A percentile compares a stretch with the other conserved stretches of the same genome.
phyloP scores from a whole-genome alignment of 2,113 vertebrate species.

The Pyrgilauda ruficollis region DNA sequence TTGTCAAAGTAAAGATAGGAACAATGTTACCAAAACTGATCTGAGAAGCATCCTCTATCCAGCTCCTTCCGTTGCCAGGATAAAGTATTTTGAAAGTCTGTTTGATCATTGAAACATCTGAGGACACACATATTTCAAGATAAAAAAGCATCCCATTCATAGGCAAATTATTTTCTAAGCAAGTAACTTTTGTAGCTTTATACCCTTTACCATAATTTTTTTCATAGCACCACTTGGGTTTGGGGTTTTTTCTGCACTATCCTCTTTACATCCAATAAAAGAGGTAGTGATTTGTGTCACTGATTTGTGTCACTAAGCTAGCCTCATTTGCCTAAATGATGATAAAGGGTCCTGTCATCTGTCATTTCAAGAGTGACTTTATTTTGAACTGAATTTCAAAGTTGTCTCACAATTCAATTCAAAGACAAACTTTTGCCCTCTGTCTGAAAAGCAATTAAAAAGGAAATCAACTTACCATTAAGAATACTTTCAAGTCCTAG shows the following conservation, averaged over 20 bases:
- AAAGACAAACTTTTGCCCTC: conserved; percentile 45
- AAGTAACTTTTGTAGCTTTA: conserved; percentile 6
- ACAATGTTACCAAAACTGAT: not conserved
- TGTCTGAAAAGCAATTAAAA: conserved; percentile 46
- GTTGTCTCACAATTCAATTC: not conserved
- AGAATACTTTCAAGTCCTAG: conserved; percentile 33
- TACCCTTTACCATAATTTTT: not conserved
- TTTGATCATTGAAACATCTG: conserved; percentile 28
- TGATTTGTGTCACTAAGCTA: not conserved
- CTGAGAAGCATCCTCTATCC: not conserved
- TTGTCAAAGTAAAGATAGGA: not conserved
- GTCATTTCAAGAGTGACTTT: not conserved
- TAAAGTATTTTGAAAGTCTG: conserved; percentile 1
- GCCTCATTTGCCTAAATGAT: not conserved
- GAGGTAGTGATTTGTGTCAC: no score
- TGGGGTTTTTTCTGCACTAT: not conserved
- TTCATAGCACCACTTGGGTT: not conserved
- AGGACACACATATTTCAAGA: conserved; percentile 7
- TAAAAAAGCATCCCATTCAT: not conserved
- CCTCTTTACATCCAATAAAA: not conserved
- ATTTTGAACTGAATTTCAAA: not conserved
- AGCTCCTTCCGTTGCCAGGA: not conserved
- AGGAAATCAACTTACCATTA: conserved; percentile 18
- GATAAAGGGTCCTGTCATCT: not conserved
- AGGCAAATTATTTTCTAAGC: conserved; percentile 21